Evolutionary conservation across 2,888 invertebrate species (phyloP), one percentile per base, ranked within the genome.

Genomic region (Trichogramma evanescens): DNA sequence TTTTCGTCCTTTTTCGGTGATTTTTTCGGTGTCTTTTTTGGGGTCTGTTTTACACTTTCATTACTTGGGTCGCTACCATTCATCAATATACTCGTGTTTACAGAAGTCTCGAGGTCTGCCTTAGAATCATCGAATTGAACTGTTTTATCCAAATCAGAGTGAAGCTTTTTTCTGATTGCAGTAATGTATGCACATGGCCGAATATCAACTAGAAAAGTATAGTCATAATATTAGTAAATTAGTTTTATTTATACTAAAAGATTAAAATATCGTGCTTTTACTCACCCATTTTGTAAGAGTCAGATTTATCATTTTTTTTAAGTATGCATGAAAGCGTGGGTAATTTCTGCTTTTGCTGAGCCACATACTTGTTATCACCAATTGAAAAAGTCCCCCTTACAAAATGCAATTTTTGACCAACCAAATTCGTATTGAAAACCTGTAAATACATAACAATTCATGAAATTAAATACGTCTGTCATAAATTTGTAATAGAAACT

Each of bases 121-220:
- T 26, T 26, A 1, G 26, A 26, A 26, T 26, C 26, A 26, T 26
- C 2, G 26, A 26, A 26, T 26, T 26, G 2, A 26, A 26, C 26
- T 26, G 26, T 26, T 26, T 26, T 1, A 26, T 26, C 26, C 26
- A 26, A 26, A 26, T 26, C 26, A 26, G 3, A 3, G 26, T 26
- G 26, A 26, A 26, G 26, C 26, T 61, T 58, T 52, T 52, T 65
- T 52, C 55, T 53, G 57, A 43, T 54, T 38, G 61, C 48, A 53
- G 59, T 51, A 8, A 63, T 50, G 40, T 57, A 50, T 13, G 26
- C 4, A 9, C 50, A 26, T 10, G 65, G 62, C 48, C 54, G 59
- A 5, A 65, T 45, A 50, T 65, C 62, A 38, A 58, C 65, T 65
- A 41, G 10, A 45, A 50, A 58, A 56, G 44, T 6, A 42, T 49